Percentiles rank a stretch among this genome's conserved stretches.
phyloP scores from a whole-genome alignment of 2,888 invertebrate genomes.

The Harpagoxenus sublaevis region DNA sequence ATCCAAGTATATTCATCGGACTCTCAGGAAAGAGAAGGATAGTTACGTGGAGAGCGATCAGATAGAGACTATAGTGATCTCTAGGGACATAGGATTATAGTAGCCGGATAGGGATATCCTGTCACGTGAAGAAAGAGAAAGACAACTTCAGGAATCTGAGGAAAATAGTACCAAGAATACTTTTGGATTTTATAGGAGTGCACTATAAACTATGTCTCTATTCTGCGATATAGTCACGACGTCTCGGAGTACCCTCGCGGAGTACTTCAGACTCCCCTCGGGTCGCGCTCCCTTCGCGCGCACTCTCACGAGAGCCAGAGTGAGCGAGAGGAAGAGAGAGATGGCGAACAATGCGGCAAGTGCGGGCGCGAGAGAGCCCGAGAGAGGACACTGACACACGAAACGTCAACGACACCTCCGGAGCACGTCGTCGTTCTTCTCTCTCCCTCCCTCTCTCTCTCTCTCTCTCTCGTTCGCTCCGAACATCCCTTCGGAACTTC shows the following conservation, averaged over 20 bases:
- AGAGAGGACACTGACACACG: constrained; percentile 77
- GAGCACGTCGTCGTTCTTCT: constrained; percentile 59
- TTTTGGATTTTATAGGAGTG: not conserved
- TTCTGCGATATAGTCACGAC: not conserved
- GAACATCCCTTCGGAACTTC: constrained; percentile 2
- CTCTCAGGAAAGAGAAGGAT: not conserved
- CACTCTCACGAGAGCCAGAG: constrained; percentile 40
- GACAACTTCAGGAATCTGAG: not conserved
- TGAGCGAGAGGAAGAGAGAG: constrained; percentile 11
- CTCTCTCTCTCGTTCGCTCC: not conserved
- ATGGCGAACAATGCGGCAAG: constrained; percentile 23
- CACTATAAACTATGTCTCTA: not conserved
- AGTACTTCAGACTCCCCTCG: not conserved
- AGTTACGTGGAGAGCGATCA: not conserved
- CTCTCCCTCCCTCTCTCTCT: constrained; percentile 33
- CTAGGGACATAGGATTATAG: constrained; percentile 31
- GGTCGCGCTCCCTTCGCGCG: constrained; percentile 22
- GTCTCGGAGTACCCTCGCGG: not conserved
- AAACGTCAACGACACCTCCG: constrained; percentile 79
- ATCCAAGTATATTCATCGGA: not conserved
- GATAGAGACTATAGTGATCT: constrained; percentile 16
- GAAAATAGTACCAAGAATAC: not conserved
- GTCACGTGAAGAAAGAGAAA: not conserved
- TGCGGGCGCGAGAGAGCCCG: constrained; percentile 42
- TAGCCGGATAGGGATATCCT: constrained; percentile 21